Conservation (phyloP, 2,888 invertebrate species). For the Scaptomyza flava region DNA sequence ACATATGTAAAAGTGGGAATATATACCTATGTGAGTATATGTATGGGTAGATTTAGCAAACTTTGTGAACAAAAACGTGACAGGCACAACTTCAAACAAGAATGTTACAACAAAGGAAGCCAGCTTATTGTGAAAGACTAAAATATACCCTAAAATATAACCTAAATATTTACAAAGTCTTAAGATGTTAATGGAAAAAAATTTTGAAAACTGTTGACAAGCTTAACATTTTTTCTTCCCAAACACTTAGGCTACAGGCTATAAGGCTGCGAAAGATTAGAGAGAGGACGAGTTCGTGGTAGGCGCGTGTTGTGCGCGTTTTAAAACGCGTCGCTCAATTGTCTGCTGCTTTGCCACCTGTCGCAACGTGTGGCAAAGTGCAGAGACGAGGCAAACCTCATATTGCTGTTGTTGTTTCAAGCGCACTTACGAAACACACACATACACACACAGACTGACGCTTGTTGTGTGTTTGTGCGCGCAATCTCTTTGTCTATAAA, state of each 20-base stretch:
- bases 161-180: background rate
- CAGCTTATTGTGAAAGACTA: background rate
- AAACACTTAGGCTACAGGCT: background rate
- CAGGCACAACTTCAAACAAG: conserved; percentile 26
- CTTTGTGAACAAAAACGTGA: conserved; percentile 56
- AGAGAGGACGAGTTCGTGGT: background rate
- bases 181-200: background rate
- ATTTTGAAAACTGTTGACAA: too few relatives aligned
- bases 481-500: conserved; percentile 62
- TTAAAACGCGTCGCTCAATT: conserved; percentile 50
- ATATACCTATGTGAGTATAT: conserved; percentile 15
- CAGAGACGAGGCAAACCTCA: conserved; percentile 14
- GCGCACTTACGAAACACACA: conserved; percentile 45
- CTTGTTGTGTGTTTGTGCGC: conserved; percentile 1
- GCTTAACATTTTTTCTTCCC: background rate
- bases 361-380: conserved; percentile 42
- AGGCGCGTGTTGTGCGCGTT: conserved; percentile 20
- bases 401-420: conserved; percentile 39
- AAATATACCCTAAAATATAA: background rate
- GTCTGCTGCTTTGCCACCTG: conserved; percentile 65
- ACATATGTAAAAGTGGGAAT: conserved; percentile 7
- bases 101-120: background rate
- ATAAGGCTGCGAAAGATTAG: too few relatives aligned
- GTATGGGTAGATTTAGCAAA: conserved; percentile 30
- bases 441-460: background rate